Evolutionary conservation across 2,888 invertebrate species (phyloP), one percentile per base, ranked within the genome.

Genomic region (Stenolophus ochropezus): DNA sequence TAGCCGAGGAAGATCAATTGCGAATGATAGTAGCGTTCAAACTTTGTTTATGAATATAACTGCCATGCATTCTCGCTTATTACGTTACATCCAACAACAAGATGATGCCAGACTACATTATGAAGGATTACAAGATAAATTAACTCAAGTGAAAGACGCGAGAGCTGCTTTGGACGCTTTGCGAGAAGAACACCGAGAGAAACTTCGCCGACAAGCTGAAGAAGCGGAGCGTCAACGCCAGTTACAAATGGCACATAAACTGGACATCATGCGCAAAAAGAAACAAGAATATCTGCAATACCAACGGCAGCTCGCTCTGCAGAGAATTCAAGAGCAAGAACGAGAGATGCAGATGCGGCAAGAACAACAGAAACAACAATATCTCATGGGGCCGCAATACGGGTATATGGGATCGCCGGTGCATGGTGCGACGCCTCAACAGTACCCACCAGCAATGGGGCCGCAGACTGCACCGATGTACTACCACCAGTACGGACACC

Each of bases 231-330:
- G 97, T 0, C 94, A 95, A 87, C 91, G 98, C 0, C 98, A 99
- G 88, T 92, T 97, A 88, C 97, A 98, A 88, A 98, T 99, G 98
- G 97, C 97, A 6, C 96, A 97, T 85, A 99, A 98, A 87, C 90
- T 99, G 83, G 98, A 98, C 85, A 96, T 98, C 76, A 99, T 99
- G 98, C 91, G 99, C 74, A 98, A 98, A 91, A 98, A 99, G 91
- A 99, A 99, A 88, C 96, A 98, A 90, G 98, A 98, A 89, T 98
- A 98, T 88, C 90, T 98, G 85, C 96, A 96, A 88, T 98, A 98
- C 89, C 98, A 98, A 90, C 90, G 98, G 42, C 97, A 98, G 88
- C 89, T 98, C 82, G 98, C 98, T 0, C 89, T 99, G 86, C 98
- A 98, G 87, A 91, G 97, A 71, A 96, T 99, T 84, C 98, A 96